These are phyloP conservation scores for Etheostoma nigrum DNA, from an alignment of 2,797 vertebrate species.

Conservation along the genomic window DNA sequence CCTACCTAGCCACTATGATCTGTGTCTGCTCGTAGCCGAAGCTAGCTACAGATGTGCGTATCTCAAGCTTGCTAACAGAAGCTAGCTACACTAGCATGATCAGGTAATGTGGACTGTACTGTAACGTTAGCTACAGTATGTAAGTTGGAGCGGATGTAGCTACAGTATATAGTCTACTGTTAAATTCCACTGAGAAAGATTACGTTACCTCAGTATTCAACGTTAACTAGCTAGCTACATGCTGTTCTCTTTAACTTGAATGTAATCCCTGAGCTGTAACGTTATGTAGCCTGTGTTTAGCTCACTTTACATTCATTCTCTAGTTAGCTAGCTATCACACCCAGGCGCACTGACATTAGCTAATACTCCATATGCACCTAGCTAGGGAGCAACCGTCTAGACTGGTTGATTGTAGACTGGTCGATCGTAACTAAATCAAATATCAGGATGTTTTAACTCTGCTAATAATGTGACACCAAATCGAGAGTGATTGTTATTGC, in stretches of 20 bases:
- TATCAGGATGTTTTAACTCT: background rate
- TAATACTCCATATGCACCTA: background rate
- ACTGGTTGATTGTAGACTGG: too few species aligned
- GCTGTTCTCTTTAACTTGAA: background rate
- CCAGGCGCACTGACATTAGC: background rate
- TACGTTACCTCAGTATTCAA: too few species aligned
- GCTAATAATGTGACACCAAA: background rate
- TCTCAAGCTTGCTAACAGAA: slow-evolving; percentile 38
- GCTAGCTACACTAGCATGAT: slow-evolving; percentile 28
- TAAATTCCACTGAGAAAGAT: background rate
- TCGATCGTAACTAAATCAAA: background rate
- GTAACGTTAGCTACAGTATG: background rate
- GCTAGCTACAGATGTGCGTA: background rate
- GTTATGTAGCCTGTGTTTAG: background rate
- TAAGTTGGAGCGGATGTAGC: background rate
- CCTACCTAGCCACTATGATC: fast-evolving
- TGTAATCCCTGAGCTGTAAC: background rate
- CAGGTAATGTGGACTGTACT: slow-evolving; percentile 1
- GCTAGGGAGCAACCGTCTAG: background rate
- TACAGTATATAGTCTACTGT: background rate
- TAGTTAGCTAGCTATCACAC: background rate
- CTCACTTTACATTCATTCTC: background rate
- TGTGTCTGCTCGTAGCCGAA: background rate
- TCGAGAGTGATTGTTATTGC: background rate
- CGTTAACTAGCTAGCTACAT: too few species aligned